Conservation (phyloP, 1,140 invertebrate genomes). For the Drosophila serrata region DNA sequence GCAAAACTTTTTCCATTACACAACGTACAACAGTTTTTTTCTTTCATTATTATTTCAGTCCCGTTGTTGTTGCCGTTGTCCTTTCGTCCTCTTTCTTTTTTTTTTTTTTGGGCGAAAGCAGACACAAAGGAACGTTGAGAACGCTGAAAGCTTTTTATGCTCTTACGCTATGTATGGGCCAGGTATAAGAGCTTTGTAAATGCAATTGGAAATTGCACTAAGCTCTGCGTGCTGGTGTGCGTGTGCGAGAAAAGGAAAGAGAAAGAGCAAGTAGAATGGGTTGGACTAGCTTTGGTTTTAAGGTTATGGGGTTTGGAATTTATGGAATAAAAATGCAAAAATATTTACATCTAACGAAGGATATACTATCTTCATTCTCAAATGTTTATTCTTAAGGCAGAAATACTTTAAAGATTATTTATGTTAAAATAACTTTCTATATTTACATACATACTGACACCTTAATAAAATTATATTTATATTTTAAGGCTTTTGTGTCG, state of each 20-base stretch:
- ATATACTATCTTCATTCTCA: not conserved
- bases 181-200: slow-evolving; percentile 66
- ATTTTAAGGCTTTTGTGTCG: not conserved
- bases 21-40: slow-evolving; percentile 81
- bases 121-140: slow-evolving; percentile 80
- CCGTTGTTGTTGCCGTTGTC: slow-evolving; percentile 37
- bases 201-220: slow-evolving; percentile 27
- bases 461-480: not conserved
- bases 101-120: slow-evolving; percentile 71
- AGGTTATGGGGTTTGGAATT: slow-evolving; percentile 4
- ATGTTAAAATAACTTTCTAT: not conserved
- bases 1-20: slow-evolving; percentile 83
- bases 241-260: slow-evolving; percentile 10
- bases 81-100: slow-evolving; percentile 58
- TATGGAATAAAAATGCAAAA: not conserved
- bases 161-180: slow-evolving; percentile 34
- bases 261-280: slow-evolving; percentile 2
- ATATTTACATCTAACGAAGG: not conserved
- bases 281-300: slow-evolving; percentile 14
- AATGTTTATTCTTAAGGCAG: not conserved
- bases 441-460: not conserved
- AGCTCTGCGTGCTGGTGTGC: slow-evolving; percentile 18
- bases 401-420: not conserved
- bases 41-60: slow-evolving; percentile 55
- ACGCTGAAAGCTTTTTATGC: slow-evolving; percentile 79